Percentiles rank a stretch among this genome's conserved stretches.
Evolutionary conservation across 1,140 invertebrate species (phyloP).

Genomic region (Melitaea cinxia): DNA sequence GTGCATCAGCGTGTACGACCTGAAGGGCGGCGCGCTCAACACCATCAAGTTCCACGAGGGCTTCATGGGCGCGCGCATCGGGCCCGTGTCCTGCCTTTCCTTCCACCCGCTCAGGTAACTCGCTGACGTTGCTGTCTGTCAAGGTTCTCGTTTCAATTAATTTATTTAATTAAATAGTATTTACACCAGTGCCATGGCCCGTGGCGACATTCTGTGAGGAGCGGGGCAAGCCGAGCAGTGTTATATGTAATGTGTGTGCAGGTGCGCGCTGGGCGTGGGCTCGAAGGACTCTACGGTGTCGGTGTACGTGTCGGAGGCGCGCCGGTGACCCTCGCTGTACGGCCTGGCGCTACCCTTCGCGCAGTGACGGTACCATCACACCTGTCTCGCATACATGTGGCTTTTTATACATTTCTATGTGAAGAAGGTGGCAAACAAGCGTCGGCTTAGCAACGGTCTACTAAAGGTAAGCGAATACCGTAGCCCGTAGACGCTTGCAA

Average conservation of each 20-base stretch:
- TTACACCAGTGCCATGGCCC: too few relatives aligned
- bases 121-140: too few relatives aligned
- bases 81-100: constrained; percentile 91
- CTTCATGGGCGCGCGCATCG: constrained; percentile 93
- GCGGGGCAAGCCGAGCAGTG: not conserved
- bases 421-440: too few relatives aligned
- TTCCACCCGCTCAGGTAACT: constrained; percentile 93
- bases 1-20: constrained; percentile 90
- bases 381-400: too few relatives aligned
- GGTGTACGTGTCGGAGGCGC: constrained; percentile 87
- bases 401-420: too few relatives aligned
- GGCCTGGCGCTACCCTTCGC: constrained; percentile 61
- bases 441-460: too few relatives aligned
- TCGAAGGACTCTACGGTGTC: constrained; percentile 90
- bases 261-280: constrained; percentile 87
- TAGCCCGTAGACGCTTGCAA: too few relatives aligned
- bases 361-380: constrained; percentile 37
- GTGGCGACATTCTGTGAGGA: not conserved
- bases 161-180: too few relatives aligned
- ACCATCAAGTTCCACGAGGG: constrained; percentile 94
- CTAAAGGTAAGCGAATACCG: too few relatives aligned
- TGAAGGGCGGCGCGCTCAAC: constrained; percentile 86
- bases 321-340: constrained; percentile 85
- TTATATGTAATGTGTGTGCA: constrained; percentile 29
- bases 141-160: too few relatives aligned